Conservation (phyloP, 2,113 vertebrate species). For the Saccopteryx bilineata region DNA sequence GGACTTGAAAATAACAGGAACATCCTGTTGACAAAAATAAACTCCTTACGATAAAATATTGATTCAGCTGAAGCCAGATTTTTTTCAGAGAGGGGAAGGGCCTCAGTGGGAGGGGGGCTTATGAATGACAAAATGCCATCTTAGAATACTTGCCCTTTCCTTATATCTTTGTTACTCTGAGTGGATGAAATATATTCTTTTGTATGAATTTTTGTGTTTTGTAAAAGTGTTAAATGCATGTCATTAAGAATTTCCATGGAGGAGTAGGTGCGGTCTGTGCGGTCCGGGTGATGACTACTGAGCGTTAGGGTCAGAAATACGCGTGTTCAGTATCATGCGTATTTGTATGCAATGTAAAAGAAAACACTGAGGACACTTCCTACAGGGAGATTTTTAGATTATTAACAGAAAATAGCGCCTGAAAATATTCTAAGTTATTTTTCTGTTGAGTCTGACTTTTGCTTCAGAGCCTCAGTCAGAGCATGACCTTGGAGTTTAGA, state of each 20-base stretch:
- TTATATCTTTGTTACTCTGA: background rate
- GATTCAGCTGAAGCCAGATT: constrained; percentile 49
- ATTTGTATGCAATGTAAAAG: constrained; percentile 9
- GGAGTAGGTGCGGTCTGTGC: background rate
- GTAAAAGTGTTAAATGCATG: background rate
- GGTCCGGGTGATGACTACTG: background rate
- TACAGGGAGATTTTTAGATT: constrained; percentile 1
- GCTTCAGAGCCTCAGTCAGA: background rate
- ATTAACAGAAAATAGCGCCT: background rate
- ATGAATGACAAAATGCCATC: background rate
- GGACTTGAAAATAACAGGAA: constrained; percentile 81
- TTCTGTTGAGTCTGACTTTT: background rate
- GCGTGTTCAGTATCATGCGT: background rate
- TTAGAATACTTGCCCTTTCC: background rate
- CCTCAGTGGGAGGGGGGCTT: background rate
- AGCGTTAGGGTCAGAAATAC: background rate
- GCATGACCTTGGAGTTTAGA: background rate
- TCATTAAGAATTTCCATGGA: constrained; percentile 7
- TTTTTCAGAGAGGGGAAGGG: background rate
- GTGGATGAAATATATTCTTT: background rate
- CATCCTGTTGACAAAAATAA: constrained; percentile 83
- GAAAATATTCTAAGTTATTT: background rate
- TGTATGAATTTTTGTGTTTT: constrained; percentile 24
- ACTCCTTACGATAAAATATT: constrained; percentile 77
- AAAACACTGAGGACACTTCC: background rate